Conservation (phyloP, 2,113 vertebrate genomes). For the Neomonachus schauinslandi region DNA sequence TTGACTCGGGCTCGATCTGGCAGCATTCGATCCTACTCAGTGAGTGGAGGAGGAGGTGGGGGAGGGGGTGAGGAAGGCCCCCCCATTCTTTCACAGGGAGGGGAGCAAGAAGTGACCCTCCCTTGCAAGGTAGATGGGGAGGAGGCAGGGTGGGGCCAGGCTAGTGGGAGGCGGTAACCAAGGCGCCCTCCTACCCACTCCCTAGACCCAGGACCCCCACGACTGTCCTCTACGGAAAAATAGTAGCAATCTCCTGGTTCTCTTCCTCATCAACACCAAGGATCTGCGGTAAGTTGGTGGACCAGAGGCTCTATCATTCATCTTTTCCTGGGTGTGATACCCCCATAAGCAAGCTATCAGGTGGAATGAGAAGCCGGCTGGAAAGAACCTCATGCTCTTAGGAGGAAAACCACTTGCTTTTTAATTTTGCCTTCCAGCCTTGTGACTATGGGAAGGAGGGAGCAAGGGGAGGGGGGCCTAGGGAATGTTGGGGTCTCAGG, state of each 20-base stretch:
- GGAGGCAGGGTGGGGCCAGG: neutral
- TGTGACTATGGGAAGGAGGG: neutral
- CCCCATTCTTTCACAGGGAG: neutral
- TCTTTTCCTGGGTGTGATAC: neutral
- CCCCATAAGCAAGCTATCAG: neutral
- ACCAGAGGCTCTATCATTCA: rapidly evolving
- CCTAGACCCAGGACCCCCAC: slow-evolving; percentile 82
- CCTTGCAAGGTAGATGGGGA: neutral
- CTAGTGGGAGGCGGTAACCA: neutral
- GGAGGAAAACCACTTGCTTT: neutral
- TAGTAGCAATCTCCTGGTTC: slow-evolving; percentile 82
- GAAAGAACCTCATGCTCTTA: neutral
- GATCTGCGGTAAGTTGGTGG: slow-evolving; percentile 77
- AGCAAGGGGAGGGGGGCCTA: neutral
- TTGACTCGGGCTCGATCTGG: slow-evolving; percentile 88
- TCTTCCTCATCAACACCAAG: slow-evolving; percentile 86
- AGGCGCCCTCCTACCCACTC: neutral
- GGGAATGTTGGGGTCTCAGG: neutral
- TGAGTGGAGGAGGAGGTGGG: slow-evolving; percentile 80
- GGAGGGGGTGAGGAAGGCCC: neutral
- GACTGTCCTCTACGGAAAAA: slow-evolving; percentile 72
- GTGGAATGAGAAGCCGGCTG: neutral
- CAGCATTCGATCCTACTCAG: slow-evolving; percentile 86
- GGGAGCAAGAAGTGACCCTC: neutral
- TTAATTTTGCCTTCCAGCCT: neutral